These are phyloP conservation scores for Pomatostomus ruficeps DNA, from an alignment of 2,113 vertebrate species.

Conservation along the genomic window DNA sequence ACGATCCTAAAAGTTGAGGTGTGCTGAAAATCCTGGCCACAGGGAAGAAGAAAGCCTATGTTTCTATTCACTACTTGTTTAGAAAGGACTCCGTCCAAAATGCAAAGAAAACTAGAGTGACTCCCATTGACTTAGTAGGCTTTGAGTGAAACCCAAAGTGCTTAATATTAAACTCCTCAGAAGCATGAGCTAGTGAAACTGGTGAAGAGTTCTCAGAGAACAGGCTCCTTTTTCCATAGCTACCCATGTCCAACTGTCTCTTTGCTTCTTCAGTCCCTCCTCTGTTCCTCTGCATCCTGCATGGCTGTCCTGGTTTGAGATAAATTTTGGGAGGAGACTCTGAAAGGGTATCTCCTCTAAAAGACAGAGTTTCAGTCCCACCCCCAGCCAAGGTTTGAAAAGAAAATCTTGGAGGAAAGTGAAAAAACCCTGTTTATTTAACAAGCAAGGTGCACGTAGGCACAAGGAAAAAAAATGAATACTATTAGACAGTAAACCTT, in stretches of 20 bases:
- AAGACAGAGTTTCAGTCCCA: no score
- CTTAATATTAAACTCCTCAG: background rate
- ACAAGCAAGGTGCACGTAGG: no score
- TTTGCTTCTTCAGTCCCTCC: background rate
- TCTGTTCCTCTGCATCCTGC: background rate
- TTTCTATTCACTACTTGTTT: conserved; percentile 2
- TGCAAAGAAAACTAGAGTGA: background rate
- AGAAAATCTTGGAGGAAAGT: no score
- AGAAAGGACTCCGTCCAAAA: conserved; percentile 7
- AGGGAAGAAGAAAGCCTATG: background rate
- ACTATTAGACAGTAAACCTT: no score
- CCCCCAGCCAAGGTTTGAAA: no score
- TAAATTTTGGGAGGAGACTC: no score
- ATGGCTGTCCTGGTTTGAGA: no score
- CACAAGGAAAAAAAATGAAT: no score
- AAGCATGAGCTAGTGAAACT: background rate
- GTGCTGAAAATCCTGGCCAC: conserved; percentile 18
- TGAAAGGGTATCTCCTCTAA: no score
- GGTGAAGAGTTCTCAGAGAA: background rate
- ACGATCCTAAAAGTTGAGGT: background rate
- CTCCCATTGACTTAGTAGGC: background rate
- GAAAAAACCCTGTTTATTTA: no score
- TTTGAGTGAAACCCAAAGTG: background rate
- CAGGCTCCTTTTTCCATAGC: background rate
- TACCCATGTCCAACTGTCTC: background rate